Evolutionary conservation across 1,140 invertebrate species (phyloP).

Genomic region (Pararge aegeria): DNA sequence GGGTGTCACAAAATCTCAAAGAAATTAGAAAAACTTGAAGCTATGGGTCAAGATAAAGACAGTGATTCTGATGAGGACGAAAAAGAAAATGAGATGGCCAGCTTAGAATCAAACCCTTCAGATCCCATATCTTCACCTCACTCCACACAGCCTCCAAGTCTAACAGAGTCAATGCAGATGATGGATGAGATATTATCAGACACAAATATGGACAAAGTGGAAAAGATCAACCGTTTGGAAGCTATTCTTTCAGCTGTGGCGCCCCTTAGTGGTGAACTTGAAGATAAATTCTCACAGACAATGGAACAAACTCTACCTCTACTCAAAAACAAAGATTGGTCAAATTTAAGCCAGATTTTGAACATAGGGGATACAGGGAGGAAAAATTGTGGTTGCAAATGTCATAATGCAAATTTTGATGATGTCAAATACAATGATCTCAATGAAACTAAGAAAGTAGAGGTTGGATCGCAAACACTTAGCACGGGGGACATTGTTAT

Average conservation of each 20-base stretch:
- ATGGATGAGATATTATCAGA: conserved; percentile 93
- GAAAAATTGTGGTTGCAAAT: conserved; percentile 79
- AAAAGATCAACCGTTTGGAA: conserved; percentile 92
- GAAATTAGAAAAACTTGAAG: conserved; percentile 94
- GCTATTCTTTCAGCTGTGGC: conserved; percentile 90
- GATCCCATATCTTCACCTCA: conserved; percentile 86
- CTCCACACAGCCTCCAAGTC: conserved; percentile 89
- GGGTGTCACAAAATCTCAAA: conserved; percentile 95
- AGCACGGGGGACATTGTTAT: conserved; percentile 97
- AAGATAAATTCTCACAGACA: conserved; percentile 72
- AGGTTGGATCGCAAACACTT: conserved; percentile 88
- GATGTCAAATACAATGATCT: conserved; percentile 72
- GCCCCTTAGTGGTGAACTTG: conserved; percentile 76
- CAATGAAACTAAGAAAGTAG: conserved; percentile 67
- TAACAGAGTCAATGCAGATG: conserved; percentile 95
- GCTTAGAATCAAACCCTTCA: conserved; percentile 87
- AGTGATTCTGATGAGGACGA: conserved; percentile 86
- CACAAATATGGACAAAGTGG: conserved; percentile 90
- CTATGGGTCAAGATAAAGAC: conserved; percentile 84
- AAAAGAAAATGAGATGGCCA: conserved; percentile 87
- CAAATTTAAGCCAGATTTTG: conserved; percentile 71
- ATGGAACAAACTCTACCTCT: conserved; percentile 77
- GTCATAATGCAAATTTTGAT: conserved; percentile 70
- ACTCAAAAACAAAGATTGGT: conserved; percentile 76
- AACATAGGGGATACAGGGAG: conserved; percentile 61